A percentile compares a stretch with the other conserved stretches of the same genome.
Evolutionary conservation across 2,113 vertebrate species (phyloP).

Genomic region (Mirza zaza): DNA sequence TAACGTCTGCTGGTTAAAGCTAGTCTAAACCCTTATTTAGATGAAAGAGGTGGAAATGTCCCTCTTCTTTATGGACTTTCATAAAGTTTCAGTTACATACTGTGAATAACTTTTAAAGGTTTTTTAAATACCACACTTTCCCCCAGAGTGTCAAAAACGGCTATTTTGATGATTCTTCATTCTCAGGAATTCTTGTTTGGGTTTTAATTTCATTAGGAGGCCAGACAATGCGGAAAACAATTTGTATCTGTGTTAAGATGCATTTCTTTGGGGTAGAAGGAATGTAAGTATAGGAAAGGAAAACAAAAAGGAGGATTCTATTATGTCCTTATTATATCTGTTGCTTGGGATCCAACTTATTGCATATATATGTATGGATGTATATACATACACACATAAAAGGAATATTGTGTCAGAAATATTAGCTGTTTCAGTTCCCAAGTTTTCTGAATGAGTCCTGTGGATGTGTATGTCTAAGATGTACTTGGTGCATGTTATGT

Average conservation of each 20-base stretch:
- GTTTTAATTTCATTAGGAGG: conserved; percentile 35
- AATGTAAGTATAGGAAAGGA: neutral
- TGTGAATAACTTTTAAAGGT: neutral
- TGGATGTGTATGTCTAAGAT: neutral
- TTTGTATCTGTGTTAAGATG: conserved; percentile 31
- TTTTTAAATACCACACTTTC: neutral
- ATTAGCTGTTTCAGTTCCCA: neutral
- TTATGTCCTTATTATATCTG: neutral
- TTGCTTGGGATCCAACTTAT: neutral
- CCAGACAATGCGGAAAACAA: conserved; percentile 33
- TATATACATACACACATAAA: neutral
- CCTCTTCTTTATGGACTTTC: neutral
- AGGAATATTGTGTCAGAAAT: neutral
- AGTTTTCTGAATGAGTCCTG: neutral
- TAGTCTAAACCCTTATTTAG: neutral
- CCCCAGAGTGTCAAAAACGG: neutral
- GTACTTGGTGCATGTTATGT: neutral
- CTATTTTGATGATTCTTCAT: neutral
- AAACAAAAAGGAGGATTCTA: neutral
- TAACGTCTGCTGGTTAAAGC: neutral
- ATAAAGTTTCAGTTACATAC: neutral
- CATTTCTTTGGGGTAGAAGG: neutral
- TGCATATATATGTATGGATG: neutral
- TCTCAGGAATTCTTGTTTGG: neutral
- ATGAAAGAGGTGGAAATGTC: neutral